Percentiles rank a stretch among this genome's conserved stretches.
Conservation (phyloP, 2,113 vertebrate genomes). For the Crotophaga sulcirostris region DNA sequence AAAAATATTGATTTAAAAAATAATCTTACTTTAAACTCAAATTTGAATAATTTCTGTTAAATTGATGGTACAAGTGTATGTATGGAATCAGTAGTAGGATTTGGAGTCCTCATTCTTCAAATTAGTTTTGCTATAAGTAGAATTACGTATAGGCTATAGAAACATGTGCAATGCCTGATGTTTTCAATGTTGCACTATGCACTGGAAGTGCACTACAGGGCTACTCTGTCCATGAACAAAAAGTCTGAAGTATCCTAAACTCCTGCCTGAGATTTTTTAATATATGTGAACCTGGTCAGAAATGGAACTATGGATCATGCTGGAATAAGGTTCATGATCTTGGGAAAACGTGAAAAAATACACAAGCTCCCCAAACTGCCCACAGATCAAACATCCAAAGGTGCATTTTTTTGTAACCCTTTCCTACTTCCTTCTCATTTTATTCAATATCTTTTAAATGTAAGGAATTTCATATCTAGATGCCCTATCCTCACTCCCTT, state of each 20-base stretch:
- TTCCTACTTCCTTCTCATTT: background rate
- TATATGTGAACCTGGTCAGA: background rate
- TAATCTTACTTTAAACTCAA: background rate
- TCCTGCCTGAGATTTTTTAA: background rate
- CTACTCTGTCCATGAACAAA: background rate
- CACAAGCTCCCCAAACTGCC: background rate
- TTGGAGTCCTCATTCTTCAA: background rate
- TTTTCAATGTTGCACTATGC: background rate
- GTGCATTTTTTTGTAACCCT: background rate
- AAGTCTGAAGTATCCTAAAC: background rate
- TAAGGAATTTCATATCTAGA: background rate
- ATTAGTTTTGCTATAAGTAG: background rate
- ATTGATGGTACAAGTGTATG: background rate
- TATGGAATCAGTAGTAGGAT: background rate
- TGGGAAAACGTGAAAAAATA: background rate
- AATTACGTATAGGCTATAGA: background rate
- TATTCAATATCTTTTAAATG: background rate
- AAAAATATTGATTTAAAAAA: background rate
- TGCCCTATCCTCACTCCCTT: background rate
- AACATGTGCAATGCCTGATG: background rate
- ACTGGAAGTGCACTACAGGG: background rate
- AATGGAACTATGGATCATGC: background rate
- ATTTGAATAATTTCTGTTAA: background rate
- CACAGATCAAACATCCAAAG: background rate
- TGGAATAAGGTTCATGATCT: background rate